These are phyloP conservation scores for Cryptocephalus primarius DNA, from an alignment of 2,888 invertebrate genomes.

Conservation along the genomic window DNA sequence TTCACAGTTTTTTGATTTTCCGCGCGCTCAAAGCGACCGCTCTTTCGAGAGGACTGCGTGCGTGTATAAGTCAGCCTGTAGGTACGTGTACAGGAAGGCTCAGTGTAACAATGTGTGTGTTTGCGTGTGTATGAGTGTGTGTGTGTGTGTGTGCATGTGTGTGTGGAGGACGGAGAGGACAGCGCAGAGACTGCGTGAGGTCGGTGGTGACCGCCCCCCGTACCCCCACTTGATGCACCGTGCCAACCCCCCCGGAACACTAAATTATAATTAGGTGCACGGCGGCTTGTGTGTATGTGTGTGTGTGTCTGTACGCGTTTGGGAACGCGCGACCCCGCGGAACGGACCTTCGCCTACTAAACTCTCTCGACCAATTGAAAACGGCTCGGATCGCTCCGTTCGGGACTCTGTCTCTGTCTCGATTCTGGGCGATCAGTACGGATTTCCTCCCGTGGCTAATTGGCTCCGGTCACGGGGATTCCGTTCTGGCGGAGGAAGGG, in stretches of 20 bases:
- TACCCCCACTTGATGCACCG: slow-evolving; percentile 24
- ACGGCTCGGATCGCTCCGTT: no score
- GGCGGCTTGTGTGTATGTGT: slow-evolving; percentile 1
- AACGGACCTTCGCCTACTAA: slow-evolving; percentile 14
- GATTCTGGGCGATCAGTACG: no score
- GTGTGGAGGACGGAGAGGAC: neutral
- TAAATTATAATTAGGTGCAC: slow-evolving; percentile 31
- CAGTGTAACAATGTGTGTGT: slow-evolving; percentile 32
- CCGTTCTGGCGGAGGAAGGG: no score
- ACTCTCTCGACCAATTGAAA: neutral
- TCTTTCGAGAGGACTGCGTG: neutral
- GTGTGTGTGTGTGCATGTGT: slow-evolving; percentile 23
- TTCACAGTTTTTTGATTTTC: neutral
- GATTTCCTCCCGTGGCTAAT: no score
- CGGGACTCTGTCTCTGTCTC: no score
- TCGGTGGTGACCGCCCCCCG: slow-evolving; percentile 36
- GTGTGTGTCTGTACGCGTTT: slow-evolving; percentile 8
- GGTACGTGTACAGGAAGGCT: slow-evolving; percentile 21
- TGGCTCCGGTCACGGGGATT: no score
- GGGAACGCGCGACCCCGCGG: slow-evolving; percentile 13
- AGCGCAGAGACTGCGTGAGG: slow-evolving; percentile 37
- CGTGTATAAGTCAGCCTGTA: neutral
- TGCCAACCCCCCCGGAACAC: slow-evolving; percentile 33
- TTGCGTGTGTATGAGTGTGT: slow-evolving; percentile 4
- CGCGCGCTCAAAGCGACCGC: neutral